phyloP scores from a whole-genome alignment of 2,113 vertebrate species.

The Oncorhynchus mykiss region DNA sequence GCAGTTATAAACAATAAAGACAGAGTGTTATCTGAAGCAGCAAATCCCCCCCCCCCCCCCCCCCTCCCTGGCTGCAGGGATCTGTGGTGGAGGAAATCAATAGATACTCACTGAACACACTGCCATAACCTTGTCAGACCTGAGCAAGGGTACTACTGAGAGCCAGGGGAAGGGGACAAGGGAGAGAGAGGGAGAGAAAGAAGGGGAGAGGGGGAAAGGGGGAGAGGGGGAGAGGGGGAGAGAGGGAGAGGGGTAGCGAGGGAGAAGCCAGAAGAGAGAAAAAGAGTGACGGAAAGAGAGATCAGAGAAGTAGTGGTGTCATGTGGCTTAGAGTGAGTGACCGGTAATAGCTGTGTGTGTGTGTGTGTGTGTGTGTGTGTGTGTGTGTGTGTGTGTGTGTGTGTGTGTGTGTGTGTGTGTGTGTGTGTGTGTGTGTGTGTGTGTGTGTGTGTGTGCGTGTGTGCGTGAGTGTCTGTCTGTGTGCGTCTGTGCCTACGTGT shows the following conservation, averaged over 20 bases:
- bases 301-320: constrained; percentile 32
- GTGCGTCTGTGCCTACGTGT: neutral
- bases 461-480: neutral
- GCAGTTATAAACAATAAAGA: constrained; percentile 64
- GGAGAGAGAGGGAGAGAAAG: neutral
- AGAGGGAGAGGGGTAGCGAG: neutral
- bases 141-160: constrained; percentile 65
- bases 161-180: constrained; percentile 1
- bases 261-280: neutral
- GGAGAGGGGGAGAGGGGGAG: neutral
- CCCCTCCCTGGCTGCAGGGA: constrained; percentile 45
- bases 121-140: constrained; percentile 75
- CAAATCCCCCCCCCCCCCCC: constrained; percentile 50
- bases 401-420: too few relatives aligned
- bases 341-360: constrained; percentile 7
- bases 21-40: constrained; percentile 61
- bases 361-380: neutral
- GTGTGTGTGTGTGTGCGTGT: neutral
- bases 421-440: neutral
- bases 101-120: constrained; percentile 71
- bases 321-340: constrained; percentile 52
- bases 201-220: neutral
- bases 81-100: constrained; percentile 72
- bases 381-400: neutral
- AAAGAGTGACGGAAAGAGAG: constrained; percentile 8